phyloP scores from a whole-genome alignment of 2,888 invertebrate genomes.

The Pachymerium ferrugineum region DNA sequence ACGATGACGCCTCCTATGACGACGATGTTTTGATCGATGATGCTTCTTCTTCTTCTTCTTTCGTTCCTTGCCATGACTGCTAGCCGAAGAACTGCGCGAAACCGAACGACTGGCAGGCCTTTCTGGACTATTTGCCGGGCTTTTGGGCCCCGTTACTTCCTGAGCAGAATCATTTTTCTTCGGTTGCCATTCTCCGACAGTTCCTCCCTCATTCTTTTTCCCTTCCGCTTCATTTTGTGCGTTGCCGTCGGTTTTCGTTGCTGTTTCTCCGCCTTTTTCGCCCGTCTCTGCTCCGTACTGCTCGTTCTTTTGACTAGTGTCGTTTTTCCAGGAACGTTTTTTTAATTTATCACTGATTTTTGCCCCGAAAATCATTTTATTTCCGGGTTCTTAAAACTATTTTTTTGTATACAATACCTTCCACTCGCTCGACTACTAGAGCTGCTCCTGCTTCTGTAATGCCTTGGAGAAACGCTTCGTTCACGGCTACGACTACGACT shows the following conservation, averaged over 20 bases:
- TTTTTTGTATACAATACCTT: too few species aligned
- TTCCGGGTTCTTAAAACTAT: too few species aligned
- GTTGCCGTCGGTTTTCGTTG: not conserved
- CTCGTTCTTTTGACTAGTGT: conserved; percentile 3
- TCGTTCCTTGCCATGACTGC: conserved; percentile 20
- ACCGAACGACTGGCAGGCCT: conserved; percentile 1
- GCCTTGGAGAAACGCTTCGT: conserved; percentile 16
- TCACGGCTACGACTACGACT: conserved; percentile 28
- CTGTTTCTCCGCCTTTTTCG: not conserved
- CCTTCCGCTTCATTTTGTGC: not conserved
- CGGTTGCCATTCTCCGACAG: not conserved
- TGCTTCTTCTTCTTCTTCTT: conserved; percentile 33
- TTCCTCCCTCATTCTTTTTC: not conserved
- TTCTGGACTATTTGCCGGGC: conserved; percentile 18
- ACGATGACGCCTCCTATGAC: conserved; percentile 14
- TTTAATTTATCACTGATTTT: not conserved
- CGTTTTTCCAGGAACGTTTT: conserved; percentile 24
- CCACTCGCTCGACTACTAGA: conserved; percentile 29
- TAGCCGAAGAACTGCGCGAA: conserved; percentile 19
- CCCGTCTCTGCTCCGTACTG: not conserved
- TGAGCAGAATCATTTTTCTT: not conserved
- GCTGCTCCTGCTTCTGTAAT: conserved; percentile 16
- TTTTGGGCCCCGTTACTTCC: not conserved
- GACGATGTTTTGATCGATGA: conserved; percentile 31
- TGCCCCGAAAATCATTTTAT: too few species aligned